phyloP scores from a whole-genome alignment of 2,113 vertebrate genomes.

The Gobiocypris rarus region DNA sequence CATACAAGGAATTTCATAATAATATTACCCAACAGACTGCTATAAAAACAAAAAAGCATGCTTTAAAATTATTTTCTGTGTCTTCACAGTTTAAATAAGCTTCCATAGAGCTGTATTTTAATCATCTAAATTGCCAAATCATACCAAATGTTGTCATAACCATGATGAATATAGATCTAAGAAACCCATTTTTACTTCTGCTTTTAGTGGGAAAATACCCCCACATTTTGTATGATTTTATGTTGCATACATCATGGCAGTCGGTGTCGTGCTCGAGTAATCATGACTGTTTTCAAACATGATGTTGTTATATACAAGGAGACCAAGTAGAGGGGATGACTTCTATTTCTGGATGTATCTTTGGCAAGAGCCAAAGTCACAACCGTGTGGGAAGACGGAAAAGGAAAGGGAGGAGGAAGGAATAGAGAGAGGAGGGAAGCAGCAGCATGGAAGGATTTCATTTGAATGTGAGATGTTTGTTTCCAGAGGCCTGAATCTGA shows the following conservation, averaged over 20 bases:
- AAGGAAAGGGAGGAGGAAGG: not conserved
- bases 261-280: not conserved
- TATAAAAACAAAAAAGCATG: not conserved
- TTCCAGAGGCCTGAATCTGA: slow-evolving; percentile 30
- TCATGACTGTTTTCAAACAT: not conserved
- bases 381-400: slow-evolving; percentile 22
- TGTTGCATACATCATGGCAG: not conserved
- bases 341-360: slow-evolving; percentile 11
- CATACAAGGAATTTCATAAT: not conserved
- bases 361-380: slow-evolving; percentile 1
- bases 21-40: slow-evolving; percentile 26
- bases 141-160: not conserved
- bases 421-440: slow-evolving; percentile 17
- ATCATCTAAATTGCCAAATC: not conserved
- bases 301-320: not conserved
- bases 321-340: slow-evolving; percentile 22
- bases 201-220: slow-evolving; percentile 13
- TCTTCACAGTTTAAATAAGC: not conserved
- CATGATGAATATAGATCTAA: not conserved
- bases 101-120: not conserved
- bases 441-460: slow-evolving; percentile 40
- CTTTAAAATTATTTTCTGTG: not conserved
- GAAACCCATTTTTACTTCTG: not conserved
- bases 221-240: not conserved
- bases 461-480: slow-evolving; percentile 46